Evolutionary conservation across 2,888 invertebrate genomes (phyloP), one percentile per base, ranked within the genome.

Genomic region (Brenthis daphne): DNA sequence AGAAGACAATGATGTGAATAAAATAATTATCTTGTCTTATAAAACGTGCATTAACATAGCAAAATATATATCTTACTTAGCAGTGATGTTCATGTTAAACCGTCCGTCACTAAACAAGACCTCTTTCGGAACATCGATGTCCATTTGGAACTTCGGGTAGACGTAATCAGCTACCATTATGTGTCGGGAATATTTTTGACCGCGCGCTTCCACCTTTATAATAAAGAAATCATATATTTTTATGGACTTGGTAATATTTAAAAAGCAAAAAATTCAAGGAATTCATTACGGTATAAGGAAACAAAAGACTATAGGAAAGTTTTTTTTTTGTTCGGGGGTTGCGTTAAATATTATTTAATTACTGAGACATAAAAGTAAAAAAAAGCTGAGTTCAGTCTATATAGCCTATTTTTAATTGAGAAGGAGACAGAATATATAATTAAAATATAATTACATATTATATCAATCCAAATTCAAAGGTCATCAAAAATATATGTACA

Each of bases 71-170:
- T 58, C 74, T 93, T 94, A 98, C 97, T 96, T 96, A 20, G 98
- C 96, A 65, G 96, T 95, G 4, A 99, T 94, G 29, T 96, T 96
- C 33, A 96, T 96, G 24, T 94, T 94, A 60, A 99, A 94, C 72
- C 95, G 94, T 57, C 95, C 96, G 65, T 98, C 97, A 74, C 95
- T 95, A 82, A 97, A 96, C 1, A 98, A 96, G 6, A 96, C 94
- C 85, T 97, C 97, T 65, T 96, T 94, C 0, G 97, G 96, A 48
- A 98, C 94, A 74, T 96, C 95, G 71, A 99, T 95, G 47, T 94
- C 94, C 70, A 99, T 97, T 81, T 98, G 96, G 87, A 98, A 99
- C 83, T 98, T 98, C 0, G 99, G 99, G 75, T 98, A 89, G 67
- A 99, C 96, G 79, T 98, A 98, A 87, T 98, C 97, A 8, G 98